phyloP scores from a whole-genome alignment of 2,113 vertebrate species.

The Cisticola juncidis region DNA sequence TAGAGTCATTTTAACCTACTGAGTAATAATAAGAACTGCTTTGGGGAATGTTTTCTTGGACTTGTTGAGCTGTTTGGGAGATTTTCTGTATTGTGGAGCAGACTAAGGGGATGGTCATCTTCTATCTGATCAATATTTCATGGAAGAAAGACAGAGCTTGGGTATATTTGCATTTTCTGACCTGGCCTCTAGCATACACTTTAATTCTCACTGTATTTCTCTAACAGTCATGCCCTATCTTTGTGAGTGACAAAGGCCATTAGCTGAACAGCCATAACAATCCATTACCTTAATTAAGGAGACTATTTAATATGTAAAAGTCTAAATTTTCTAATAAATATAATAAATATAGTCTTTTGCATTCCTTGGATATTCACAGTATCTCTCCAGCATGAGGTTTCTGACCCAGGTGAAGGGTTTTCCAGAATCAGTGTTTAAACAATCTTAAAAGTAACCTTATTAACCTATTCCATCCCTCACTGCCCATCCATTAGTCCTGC shows the following conservation, averaged over 20 bases:
- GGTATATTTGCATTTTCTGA: background rate
- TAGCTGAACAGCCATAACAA: background rate
- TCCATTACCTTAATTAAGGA: slow-evolving; percentile 43
- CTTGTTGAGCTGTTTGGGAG: background rate
- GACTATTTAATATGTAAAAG: slow-evolving; percentile 7
- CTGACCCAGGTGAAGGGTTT: background rate
- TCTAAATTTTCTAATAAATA: slow-evolving; percentile 13
- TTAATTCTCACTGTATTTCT: background rate
- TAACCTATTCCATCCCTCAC: background rate
- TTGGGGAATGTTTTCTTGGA: background rate
- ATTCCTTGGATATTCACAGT: background rate
- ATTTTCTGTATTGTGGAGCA: background rate
- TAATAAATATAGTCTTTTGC: slow-evolving; percentile 7
- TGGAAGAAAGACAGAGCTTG: background rate
- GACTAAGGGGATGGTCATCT: background rate
- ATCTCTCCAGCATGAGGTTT: background rate
- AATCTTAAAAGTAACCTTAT: background rate
- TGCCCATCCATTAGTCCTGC: background rate
- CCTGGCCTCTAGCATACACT: background rate
- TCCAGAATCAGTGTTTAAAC: background rate
- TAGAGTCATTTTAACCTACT: background rate
- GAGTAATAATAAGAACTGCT: background rate
- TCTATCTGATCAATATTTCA: background rate
- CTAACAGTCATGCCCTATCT: background rate
- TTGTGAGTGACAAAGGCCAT: slow-evolving; percentile 33